Evolutionary conservation across 1,140 invertebrate genomes (phyloP).

Genomic region (Amyelois transitella): DNA sequence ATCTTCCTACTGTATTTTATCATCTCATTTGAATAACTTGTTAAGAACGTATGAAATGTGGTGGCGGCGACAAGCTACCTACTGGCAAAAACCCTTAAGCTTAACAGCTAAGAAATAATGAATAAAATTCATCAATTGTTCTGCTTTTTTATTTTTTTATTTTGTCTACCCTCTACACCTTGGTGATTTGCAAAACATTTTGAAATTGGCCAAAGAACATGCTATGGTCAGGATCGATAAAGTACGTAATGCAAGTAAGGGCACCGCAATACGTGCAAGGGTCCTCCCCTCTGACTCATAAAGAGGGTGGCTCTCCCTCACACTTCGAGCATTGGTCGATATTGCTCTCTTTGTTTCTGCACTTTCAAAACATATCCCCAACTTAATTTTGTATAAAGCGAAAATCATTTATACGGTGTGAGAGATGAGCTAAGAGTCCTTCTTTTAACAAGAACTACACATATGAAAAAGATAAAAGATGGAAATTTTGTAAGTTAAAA

Average conservation of each 20-base stretch:
- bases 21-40: neutral
- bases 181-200: too few species aligned
- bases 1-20: neutral
- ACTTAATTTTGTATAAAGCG: neutral
- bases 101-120: too few species aligned
- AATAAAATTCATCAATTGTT: too few species aligned
- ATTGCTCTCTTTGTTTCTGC: slow-evolving; percentile 66
- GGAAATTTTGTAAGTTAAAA: too few species aligned
- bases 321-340: slow-evolving; percentile 68
- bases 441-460: too few species aligned
- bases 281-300: slow-evolving; percentile 70
- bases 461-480: too few species aligned
- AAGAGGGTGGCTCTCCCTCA: slow-evolving; percentile 60
- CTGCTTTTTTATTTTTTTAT: neutral
- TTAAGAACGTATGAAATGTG: neutral
- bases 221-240: slow-evolving; percentile 41
- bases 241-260: slow-evolving; percentile 33
- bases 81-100: too few species aligned
- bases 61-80: neutral
- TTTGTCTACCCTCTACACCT: neutral
- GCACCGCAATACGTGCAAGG: slow-evolving; percentile 56
- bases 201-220: neutral
- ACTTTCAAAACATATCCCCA: slow-evolving; percentile 20
- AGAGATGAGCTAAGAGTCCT: too few species aligned
- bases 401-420: neutral